These are phyloP conservation scores for Lochmaea capreae DNA, from an alignment of 2,888 invertebrate species.

Conservation along the genomic window DNA sequence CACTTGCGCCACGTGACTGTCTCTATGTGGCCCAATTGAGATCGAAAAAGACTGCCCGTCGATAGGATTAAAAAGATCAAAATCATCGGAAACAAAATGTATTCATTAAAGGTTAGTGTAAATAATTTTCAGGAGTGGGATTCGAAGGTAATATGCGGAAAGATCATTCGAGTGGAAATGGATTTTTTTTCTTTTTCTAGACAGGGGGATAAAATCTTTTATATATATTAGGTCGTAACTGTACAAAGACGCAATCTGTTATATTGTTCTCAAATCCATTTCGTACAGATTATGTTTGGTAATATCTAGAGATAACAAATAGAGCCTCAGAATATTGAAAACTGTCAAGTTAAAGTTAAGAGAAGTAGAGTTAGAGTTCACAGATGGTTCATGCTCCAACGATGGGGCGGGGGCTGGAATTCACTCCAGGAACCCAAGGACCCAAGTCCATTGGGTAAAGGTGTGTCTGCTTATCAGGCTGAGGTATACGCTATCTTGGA, in stretches of 20 bases:
- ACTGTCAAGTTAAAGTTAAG: no score
- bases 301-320: not conserved
- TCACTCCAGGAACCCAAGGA: no score
- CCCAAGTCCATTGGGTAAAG: no score
- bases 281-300: not conserved
- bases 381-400: no score
- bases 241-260: not conserved
- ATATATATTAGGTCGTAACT: not conserved
- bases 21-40: conserved; percentile 15
- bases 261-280: no score
- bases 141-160: conserved; percentile 37
- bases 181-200: not conserved
- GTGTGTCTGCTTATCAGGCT: no score
- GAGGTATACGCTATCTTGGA: no score
- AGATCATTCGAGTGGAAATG: conserved; percentile 20
- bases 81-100: conserved; percentile 36
- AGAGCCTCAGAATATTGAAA: not conserved
- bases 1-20: conserved; percentile 33
- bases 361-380: no score
- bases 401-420: no score
- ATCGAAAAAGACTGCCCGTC: conserved; percentile 13
- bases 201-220: not conserved
- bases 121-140: conserved; percentile 34
- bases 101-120: conserved; percentile 41
- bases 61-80: conserved; percentile 41